Evolutionary conservation across 2,888 invertebrate genomes (phyloP), one percentile per base, ranked within the genome.

Genomic region (Anodontia alba): DNA sequence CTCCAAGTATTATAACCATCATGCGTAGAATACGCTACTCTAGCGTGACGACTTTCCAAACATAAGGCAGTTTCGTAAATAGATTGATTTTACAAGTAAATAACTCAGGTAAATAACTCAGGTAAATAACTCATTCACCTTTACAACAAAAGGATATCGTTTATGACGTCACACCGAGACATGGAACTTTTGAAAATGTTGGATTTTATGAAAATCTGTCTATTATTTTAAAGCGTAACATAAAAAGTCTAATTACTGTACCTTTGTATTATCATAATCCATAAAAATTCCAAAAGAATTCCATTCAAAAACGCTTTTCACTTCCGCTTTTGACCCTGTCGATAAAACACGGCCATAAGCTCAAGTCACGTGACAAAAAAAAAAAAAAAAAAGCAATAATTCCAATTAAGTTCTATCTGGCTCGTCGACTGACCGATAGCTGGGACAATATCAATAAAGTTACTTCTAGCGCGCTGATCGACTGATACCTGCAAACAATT

Each of bases 161-260:
- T 49, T 49, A 49, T 49, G 49, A 49, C 49, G 49, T 49, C 49
- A 49, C 49, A 49, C 17, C n/a, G 49, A 49, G 49, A 49, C 49
- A 49, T 17, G 10, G 20, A 20, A 49, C n/a, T 17, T 49, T 49
- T 10, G 49, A 49, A 49, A 49, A 49, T 15, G 8, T 49, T 49
- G 3, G 20, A 49, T 15, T 49, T 20, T 49, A 49, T 49, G 42
- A 49, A 49, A 49, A 20, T 49, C 12, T 49, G 49, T 49, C 49
- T 49, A 49, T 49, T 49, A 49, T 49, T 49, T 49, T 5, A 20
- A 49, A 49, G n/a, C 49, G 3, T 49, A 17, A 20, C 10, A 20
- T 17, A 49, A 49, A 20, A 5, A 49, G 49, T 10, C 20, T 10
- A 49, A 49, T 49, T 49, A 3, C 12, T 49, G 49, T 49, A 49